Conservation (phyloP, 1,140 invertebrate genomes). For the Bombus picipes region DNA sequence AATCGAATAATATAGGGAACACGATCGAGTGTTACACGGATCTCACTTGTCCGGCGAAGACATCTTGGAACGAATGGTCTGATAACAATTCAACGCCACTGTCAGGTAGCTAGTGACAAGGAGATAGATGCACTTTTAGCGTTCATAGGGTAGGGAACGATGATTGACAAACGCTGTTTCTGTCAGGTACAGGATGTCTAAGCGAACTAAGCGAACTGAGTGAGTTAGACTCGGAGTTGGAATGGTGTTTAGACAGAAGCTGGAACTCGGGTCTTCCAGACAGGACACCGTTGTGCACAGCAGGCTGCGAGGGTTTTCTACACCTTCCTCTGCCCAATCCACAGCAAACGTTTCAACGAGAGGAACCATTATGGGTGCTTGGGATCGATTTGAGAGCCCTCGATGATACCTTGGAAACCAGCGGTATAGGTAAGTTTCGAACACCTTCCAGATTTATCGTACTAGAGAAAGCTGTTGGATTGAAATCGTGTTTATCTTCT, state of each 20-base stretch:
- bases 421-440: constrained; percentile 57
- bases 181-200: constrained; percentile 61
- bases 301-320: constrained; percentile 81
- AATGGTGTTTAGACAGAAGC: constrained; percentile 79
- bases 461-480: neutral
- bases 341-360: constrained; percentile 71
- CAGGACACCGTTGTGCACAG: constrained; percentile 81
- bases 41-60: constrained; percentile 73
- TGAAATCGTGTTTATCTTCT: neutral
- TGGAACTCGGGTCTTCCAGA: constrained; percentile 79
- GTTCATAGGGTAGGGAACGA: neutral
- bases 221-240: constrained; percentile 77
- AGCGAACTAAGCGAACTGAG: constrained; percentile 76
- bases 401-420: constrained; percentile 69
- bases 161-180: neutral
- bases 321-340: constrained; percentile 75
- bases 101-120: constrained; percentile 51
- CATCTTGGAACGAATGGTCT: constrained; percentile 77
- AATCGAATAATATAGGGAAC: constrained; percentile 39
- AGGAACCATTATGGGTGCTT: constrained; percentile 78
- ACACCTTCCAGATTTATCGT: neutral
- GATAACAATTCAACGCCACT: constrained; percentile 58
- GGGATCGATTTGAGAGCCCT: constrained; percentile 80
- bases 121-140: neutral
- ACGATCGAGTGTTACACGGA: constrained; percentile 75